phyloP scores from a whole-genome alignment of 2,113 vertebrate genomes.

The Vireo altiloquus region DNA sequence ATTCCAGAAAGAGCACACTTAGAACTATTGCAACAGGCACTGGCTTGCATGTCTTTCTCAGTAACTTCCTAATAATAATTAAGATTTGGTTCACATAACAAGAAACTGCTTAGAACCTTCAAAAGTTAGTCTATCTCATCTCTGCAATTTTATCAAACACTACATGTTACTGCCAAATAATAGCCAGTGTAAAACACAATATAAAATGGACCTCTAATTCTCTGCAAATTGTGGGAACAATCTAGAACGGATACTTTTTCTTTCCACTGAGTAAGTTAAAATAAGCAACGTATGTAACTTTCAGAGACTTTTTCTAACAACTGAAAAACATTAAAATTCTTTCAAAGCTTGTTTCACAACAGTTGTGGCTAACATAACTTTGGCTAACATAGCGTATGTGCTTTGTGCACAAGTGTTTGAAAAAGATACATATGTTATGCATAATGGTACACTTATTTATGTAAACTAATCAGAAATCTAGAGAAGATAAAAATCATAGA shows the following conservation, averaged over 20 bases:
- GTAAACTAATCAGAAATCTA: neutral
- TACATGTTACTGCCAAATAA: neutral
- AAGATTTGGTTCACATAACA: neutral
- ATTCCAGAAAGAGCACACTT: neutral
- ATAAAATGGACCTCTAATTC: neutral
- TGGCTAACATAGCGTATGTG: neutral
- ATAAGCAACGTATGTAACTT: neutral
- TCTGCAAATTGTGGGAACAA: neutral
- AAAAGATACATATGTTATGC: neutral
- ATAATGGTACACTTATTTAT: neutral
- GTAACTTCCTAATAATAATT: neutral
- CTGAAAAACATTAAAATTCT: neutral
- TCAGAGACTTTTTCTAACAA: neutral
- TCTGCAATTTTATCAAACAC: neutral
- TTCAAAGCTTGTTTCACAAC: neutral
- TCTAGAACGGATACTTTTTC: neutral
- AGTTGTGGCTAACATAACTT: neutral
- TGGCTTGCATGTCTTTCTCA: too few relatives aligned
- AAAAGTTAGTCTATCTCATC: neutral
- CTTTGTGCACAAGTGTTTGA: neutral
- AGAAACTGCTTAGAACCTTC: neutral
- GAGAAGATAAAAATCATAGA: neutral
- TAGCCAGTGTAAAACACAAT: neutral
- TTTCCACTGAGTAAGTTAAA: neutral
- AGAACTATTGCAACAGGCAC: too few relatives aligned